phyloP scores from a whole-genome alignment of 2,888 invertebrate species.

The Anoncus sp. region DNA sequence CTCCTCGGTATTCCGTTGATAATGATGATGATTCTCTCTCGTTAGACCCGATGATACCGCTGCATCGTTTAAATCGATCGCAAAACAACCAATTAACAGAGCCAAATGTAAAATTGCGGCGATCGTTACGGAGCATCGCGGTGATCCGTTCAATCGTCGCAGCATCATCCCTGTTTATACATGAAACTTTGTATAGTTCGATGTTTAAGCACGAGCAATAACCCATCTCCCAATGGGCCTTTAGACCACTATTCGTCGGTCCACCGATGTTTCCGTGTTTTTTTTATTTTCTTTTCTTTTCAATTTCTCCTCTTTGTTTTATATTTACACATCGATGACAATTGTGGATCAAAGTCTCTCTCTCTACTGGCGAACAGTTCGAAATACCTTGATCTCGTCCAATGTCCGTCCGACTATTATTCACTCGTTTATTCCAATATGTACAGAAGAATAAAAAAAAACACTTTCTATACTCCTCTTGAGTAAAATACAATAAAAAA shows the following conservation, averaged over 20 bases:
- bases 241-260: neutral
- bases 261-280: neutral
- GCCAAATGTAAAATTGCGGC: slow-evolving; percentile 58
- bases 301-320: neutral
- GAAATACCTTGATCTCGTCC: too few species aligned
- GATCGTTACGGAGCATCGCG: slow-evolving; percentile 63
- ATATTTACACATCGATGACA: too few species aligned
- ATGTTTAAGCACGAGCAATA: slow-evolving; percentile 60
- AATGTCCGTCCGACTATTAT: too few species aligned
- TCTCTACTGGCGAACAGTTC: too few species aligned
- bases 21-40: slow-evolving; percentile 75
- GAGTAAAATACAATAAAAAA: too few species aligned
- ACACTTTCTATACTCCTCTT: too few species aligned
- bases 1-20: slow-evolving; percentile 16
- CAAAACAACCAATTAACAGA: slow-evolving; percentile 65
- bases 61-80: slow-evolving; percentile 53
- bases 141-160: slow-evolving; percentile 70
- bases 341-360: neutral
- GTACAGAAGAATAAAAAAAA: too few species aligned
- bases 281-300: neutral
- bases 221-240: slow-evolving; percentile 64
- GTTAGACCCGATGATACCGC: slow-evolving; percentile 49
- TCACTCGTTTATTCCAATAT: too few species aligned
- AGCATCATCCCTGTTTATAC: slow-evolving; percentile 70
- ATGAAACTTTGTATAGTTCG: slow-evolving; percentile 71